Evolutionary conservation across 1,140 invertebrate genomes (phyloP).

Genomic region (Thaumatotibia leucotreta): DNA sequence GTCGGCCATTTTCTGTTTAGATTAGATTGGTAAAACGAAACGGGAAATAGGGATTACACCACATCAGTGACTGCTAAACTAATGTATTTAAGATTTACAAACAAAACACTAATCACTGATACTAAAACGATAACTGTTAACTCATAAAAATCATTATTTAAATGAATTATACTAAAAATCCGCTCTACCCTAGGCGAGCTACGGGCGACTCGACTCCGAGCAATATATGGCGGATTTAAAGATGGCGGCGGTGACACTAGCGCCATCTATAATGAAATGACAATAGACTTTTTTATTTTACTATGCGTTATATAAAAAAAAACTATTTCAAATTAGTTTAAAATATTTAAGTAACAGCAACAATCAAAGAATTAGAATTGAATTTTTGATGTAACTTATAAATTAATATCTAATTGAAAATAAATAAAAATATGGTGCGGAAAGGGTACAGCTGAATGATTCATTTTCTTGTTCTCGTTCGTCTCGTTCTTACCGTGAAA

Average conservation of each 20-base stretch:
- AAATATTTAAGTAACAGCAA: too few species aligned
- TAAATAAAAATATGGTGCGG: too few species aligned
- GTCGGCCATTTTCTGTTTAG: slow-evolving; percentile 82
- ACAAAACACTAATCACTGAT: slow-evolving; percentile 62
- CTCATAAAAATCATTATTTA: slow-evolving; percentile 64
- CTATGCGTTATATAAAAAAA: slow-evolving; percentile 7
- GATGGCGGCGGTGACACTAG: slow-evolving; percentile 52
- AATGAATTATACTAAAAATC: slow-evolving; percentile 59
- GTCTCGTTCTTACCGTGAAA: too few species aligned
- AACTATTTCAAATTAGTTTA: too few species aligned
- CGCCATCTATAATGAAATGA: slow-evolving; percentile 38
- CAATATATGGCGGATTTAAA: slow-evolving; percentile 71
- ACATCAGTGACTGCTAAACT: slow-evolving; percentile 45
- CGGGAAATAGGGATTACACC: slow-evolving; percentile 61
- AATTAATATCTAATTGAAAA: too few species aligned
- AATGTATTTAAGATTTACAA: slow-evolving; percentile 43
- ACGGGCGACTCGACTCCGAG: slow-evolving; percentile 54
- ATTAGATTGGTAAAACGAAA: slow-evolving; percentile 72
- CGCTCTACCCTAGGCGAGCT: slow-evolving; percentile 58
- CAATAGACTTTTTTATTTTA: slow-evolving; percentile 20
- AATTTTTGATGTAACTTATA: too few species aligned
- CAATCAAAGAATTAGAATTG: too few species aligned
- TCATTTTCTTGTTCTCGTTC: too few species aligned
- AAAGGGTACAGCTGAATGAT: too few species aligned
- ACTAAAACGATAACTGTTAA: slow-evolving; percentile 56